Evolutionary conservation across 2,797 vertebrate species (phyloP), one percentile per base, ranked within the genome.

Genomic region (Melanotaenia maccullochi): DNA sequence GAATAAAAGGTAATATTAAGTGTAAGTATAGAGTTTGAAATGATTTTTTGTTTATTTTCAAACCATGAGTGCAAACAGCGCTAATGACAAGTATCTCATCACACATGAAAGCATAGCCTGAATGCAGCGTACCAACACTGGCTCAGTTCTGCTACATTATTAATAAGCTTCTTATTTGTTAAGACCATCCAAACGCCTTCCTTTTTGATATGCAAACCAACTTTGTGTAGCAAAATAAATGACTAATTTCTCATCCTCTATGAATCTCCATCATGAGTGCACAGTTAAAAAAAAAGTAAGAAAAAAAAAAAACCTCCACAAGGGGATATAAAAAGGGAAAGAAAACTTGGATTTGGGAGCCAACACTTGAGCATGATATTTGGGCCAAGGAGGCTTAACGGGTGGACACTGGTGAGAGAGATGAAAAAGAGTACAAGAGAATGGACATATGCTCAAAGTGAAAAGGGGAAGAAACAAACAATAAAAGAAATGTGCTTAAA

Each of bases 111-210:
- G 85, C 70, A 71, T 59, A 76, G 78, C 81, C 82, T 71, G 68
- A 85, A 86, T 79, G 70, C 63, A 86, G 79, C 88, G 75, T 69
- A 71, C 66, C 68, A 79, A 86, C 71, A 73, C 38, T 75, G 73
- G 78, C 73, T 78, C 63, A 42, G 72, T 61, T 78, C 80, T 84
- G 4, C 49, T 92, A 73, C 87, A 92, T 91, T 87, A 92, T 93
- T 89, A 85, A 93, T 84, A 74, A 71, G 82, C 69, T 76, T 82
- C 79, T 89, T 85, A 87, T 92, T 91, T 86, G 75, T 74, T 65
- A 82, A 82, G 66, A 84, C 85, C 76, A 91, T 80, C 71, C 71
- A 68, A 76, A 60, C 40, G 69, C 42, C 59, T 75, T 76, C 51
- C 76, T 69, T 86, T 87, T 87, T 84, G 61, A 87, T 85, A 73